phyloP scores from a whole-genome alignment of 2,797 vertebrate genomes.

The Tragelaphus eurycerus region DNA sequence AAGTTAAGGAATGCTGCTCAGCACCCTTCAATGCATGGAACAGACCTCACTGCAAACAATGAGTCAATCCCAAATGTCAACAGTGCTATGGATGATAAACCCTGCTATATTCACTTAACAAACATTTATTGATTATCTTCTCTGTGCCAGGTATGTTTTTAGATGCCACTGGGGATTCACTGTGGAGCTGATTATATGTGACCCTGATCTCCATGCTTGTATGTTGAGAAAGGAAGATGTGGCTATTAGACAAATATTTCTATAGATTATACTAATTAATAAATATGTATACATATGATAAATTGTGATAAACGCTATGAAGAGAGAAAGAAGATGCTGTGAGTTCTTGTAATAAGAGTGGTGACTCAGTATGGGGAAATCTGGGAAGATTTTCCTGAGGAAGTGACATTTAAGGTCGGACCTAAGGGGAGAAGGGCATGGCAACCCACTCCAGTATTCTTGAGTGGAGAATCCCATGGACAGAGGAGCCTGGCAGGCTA shows the following conservation, averaged over 20 bases:
- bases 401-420: background rate
- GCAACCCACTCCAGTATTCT: background rate
- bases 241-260: background rate
- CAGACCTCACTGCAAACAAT: background rate
- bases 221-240: background rate
- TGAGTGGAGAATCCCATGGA: background rate
- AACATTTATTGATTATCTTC: background rate
- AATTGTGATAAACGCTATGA: background rate
- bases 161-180: background rate
- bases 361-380: background rate
- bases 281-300: background rate
- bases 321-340: background rate
- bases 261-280: background rate
- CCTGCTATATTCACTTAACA: background rate
- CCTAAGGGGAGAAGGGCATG: background rate
- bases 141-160: background rate
- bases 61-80: background rate
- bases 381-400: background rate
- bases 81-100: background rate
- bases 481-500: background rate
- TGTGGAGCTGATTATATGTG: background rate
- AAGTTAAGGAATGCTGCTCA: background rate
- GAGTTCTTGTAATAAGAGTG: background rate
- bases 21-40: background rate
- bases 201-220: background rate